phyloP scores from a whole-genome alignment of 2,888 invertebrate genomes.

The Temnothorax rugatulus region DNA sequence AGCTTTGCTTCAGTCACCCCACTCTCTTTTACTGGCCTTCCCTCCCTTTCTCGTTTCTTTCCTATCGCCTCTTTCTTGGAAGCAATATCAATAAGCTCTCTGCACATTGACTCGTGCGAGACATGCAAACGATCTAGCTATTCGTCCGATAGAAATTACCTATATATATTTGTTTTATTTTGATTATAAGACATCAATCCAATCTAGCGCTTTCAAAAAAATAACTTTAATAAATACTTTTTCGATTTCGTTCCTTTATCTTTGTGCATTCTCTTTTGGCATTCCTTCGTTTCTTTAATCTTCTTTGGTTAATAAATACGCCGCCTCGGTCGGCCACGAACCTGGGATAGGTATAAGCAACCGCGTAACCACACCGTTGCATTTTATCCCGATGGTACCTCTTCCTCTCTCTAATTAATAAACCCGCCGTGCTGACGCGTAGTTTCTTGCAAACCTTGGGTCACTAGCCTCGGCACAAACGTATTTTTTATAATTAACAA shows the following conservation, averaged over 20 bases:
- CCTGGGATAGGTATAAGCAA: constrained; percentile 1
- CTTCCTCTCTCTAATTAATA: constrained; percentile 49
- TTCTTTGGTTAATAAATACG: constrained; percentile 37
- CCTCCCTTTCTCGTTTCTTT: background rate
- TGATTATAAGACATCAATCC: background rate
- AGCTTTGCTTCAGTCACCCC: constrained; percentile 15
- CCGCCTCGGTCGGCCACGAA: constrained; percentile 1
- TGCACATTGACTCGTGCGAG: background rate
- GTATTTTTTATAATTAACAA: constrained; percentile 52
- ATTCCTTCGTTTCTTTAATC: background rate
- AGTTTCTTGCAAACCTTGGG: constrained; percentile 45
- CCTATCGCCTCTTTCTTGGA: background rate
- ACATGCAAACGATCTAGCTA: background rate
- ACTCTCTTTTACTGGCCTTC: background rate
- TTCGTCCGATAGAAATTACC: background rate
- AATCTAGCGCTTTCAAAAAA: background rate
- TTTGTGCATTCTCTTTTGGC: background rate
- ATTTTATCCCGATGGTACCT: constrained; percentile 38
- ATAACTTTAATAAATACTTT: background rate
- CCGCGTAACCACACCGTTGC: constrained; percentile 25
- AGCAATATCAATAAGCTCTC: constrained; percentile 12
- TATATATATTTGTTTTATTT: background rate
- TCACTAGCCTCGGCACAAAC: constrained; percentile 17
- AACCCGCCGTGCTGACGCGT: constrained; percentile 48
- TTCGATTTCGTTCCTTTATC: background rate